These are phyloP conservation scores for Myotis daubentonii DNA, from an alignment of 2,797 vertebrate species.

Conservation along the genomic window DNA sequence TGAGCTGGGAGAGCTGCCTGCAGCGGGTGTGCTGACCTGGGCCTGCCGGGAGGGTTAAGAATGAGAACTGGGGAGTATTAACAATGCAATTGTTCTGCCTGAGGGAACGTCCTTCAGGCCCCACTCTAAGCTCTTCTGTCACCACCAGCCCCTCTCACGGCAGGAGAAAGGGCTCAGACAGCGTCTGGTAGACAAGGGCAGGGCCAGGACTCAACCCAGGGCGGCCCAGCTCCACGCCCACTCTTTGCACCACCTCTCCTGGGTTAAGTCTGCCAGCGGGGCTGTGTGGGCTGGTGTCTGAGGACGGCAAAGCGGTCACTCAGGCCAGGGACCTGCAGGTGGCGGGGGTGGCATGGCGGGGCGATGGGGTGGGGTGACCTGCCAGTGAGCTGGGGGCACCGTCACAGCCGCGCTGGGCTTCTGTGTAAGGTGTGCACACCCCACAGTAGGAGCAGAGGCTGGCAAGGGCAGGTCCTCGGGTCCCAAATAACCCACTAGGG, in stretches of 20 bases:
- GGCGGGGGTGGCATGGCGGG: too few species aligned
- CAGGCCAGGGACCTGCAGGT: neutral
- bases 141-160: neutral
- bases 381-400: neutral
- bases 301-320: neutral
- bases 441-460: neutral
- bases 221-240: neutral
- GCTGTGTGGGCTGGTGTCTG: neutral
- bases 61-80: neutral
- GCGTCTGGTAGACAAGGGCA: accelerated
- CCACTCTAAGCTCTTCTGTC: neutral
- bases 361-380: neutral
- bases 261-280: neutral
- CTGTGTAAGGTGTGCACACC: neutral
- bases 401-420: neutral
- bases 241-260: neutral
- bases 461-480: neutral
- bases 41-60: neutral
- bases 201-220: too few species aligned
- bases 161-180: neutral
- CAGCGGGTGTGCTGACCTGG: neutral
- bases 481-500: neutral
- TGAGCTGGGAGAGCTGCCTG: neutral
- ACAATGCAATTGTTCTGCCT: neutral
- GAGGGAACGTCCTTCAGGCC: neutral